Conservation (phyloP, 2,113 vertebrate genomes). For the Theristicus caerulescens region DNA sequence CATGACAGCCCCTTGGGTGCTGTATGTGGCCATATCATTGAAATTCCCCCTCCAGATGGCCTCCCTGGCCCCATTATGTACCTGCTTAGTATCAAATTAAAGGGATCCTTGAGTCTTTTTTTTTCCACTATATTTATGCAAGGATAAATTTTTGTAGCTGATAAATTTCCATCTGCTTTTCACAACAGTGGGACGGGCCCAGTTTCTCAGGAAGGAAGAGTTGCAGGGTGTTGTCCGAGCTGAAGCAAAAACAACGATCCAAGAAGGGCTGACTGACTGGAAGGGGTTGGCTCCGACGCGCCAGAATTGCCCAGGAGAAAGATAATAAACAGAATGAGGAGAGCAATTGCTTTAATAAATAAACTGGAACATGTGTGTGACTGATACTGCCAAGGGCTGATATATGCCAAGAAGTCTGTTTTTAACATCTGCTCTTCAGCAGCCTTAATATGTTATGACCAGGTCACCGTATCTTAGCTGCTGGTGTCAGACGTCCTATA, state of each 20-base stretch:
- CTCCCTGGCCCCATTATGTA: neutral
- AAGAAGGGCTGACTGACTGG: constrained; percentile 24
- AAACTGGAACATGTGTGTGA: constrained; percentile 41
- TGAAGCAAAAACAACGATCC: neutral
- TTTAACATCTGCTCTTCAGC: constrained; percentile 66
- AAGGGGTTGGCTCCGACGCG: neutral
- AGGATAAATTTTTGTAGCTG: constrained; percentile 5
- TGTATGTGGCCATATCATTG: rapidly evolving
- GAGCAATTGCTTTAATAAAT: constrained; percentile 62
- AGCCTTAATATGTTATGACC: constrained; percentile 66
- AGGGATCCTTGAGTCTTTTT: neutral
- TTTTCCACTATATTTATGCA: neutral
- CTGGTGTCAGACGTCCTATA: constrained; percentile 44
- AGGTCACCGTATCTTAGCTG: constrained; percentile 61
- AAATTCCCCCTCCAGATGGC: neutral
- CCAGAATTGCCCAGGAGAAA: constrained; percentile 45
- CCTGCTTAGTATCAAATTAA: neutral
- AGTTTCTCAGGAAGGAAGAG: constrained; percentile 15
- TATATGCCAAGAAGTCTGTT: constrained; percentile 44
- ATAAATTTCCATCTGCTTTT: constrained; percentile 18
- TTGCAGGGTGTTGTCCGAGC: neutral
- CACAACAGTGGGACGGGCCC: neutral
- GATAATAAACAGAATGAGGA: constrained; percentile 46
- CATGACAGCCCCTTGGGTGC: neutral
- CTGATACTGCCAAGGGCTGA: constrained; percentile 9